A percentile compares a stretch with the other conserved stretches of the same genome.
phyloP scores from a whole-genome alignment of 2,113 vertebrate species.

The Stegastes partitus region DNA sequence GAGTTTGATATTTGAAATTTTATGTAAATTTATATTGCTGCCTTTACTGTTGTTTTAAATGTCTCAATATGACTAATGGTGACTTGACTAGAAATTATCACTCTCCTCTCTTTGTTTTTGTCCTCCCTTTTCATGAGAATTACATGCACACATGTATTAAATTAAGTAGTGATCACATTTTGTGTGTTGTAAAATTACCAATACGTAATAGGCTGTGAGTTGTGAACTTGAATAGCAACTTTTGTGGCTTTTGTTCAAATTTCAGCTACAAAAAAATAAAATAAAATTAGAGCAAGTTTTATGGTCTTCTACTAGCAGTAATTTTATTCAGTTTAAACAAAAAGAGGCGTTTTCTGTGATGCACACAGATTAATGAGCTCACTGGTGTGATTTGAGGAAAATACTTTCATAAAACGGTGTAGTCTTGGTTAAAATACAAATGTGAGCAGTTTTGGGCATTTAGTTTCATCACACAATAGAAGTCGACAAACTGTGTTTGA shows the following conservation, averaged over 20 bases:
- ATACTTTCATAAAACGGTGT: too few species aligned
- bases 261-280: not conserved
- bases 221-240: not conserved
- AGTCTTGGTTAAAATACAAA: not conserved
- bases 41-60: too few species aligned
- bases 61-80: too few species aligned
- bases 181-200: not conserved
- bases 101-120: too few species aligned
- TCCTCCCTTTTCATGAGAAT: not conserved
- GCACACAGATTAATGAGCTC: not conserved
- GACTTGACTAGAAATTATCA: too few species aligned
- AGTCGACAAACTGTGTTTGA: not conserved
- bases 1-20: too few species aligned
- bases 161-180: not conserved
- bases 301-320: not conserved
- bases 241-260: not conserved
- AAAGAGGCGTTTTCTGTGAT: not conserved
- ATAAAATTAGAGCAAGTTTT: not conserved
- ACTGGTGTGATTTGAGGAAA: too few species aligned
- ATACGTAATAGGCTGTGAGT: not conserved
- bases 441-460: too few species aligned
- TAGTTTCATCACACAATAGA: not conserved
- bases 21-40: too few species aligned
- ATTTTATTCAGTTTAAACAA: not conserved
- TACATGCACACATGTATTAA: not conserved